Conservation (phyloP, 2,888 invertebrate species). For the Strigamia crassipes region DNA sequence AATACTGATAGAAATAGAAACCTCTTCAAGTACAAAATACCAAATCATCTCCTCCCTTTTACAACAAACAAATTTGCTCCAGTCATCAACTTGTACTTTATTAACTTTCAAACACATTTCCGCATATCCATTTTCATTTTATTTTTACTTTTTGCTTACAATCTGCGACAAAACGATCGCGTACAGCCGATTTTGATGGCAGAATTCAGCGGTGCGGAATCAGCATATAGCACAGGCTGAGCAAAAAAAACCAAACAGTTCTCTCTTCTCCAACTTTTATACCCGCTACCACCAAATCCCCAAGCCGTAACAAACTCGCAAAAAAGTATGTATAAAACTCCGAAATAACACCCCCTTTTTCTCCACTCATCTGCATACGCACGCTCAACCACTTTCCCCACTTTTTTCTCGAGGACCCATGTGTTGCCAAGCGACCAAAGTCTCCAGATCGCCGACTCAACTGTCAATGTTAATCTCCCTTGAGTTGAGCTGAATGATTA, state of each 20-base stretch:
- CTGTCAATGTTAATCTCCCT: too few species aligned
- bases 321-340: constrained; percentile 14
- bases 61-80: not conserved
- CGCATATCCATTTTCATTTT: not conserved
- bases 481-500: not conserved
- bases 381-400: not conserved
- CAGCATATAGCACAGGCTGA: constrained; percentile 10
- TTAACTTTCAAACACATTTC: constrained; percentile 13
- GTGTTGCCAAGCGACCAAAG: not conserved
- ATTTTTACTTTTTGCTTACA: not conserved
- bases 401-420: too few species aligned
- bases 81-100: constrained; percentile 1
- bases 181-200: not conserved
- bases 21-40: not conserved
- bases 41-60: not conserved
- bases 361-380: constrained; percentile 20
- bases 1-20: not conserved
- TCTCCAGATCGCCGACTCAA: too few species aligned
- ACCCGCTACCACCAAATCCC: constrained; percentile 29
- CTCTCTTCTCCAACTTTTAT: constrained; percentile 10
- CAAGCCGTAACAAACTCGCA: constrained; percentile 6
- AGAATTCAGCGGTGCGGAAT: constrained; percentile 19
- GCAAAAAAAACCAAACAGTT: not conserved
- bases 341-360: not conserved
- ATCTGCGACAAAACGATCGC: constrained; percentile 26